Base-by-base conservation (phyloP, 2,888 invertebrate genomes). In the Crematogaster levior region DNA sequence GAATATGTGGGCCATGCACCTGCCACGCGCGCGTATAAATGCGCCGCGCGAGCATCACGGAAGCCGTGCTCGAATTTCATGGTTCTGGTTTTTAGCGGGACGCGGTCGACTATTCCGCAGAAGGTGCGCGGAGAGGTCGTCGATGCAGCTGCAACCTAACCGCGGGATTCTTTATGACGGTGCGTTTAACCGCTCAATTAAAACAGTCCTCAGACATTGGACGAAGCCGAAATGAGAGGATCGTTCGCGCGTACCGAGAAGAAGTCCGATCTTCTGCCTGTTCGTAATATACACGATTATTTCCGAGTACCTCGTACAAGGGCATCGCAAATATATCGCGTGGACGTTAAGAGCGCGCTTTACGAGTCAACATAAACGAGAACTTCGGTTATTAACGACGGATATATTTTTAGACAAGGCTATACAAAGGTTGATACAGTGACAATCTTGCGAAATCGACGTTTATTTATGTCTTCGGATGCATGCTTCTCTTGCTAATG, bases 1-100 rank as follows among this genome's bases (percentile, higher is more conserved):
- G 74, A 89, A 89, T 90, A 91, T 92, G 88, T 92, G 90, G 91
- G 88, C 90, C 90, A 90, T 89, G 90, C 92, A 92, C 91, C 92
- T 92, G 91, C 90, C 88, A 73, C 86, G 56, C 77, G 82, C 72
- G 72, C n/a, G 58, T 27, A 40, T 53, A 60, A 70, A 37, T n/a
- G 56, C 46, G 48, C 37, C 48, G 48, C 60, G 40, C 34, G 75
- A 30, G 9, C 80, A 72, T 75, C 63, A 61, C 86, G 87, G 88
- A 89, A 89, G 86, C 86, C 88, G 74, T 48, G 81, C 85, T 86
- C 88, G 70, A 86, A 84, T 89, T 89, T 89, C 88, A 84, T 73
- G 88, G 87, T 87, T 85, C 90, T 89, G 88, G 85, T 89, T 88
- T 89, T 89, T 90, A 87, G 83, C 84, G 58, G 43, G 43, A 53